Conservation (phyloP, 2,797 vertebrate genomes). For the Columba guinea region DNA sequence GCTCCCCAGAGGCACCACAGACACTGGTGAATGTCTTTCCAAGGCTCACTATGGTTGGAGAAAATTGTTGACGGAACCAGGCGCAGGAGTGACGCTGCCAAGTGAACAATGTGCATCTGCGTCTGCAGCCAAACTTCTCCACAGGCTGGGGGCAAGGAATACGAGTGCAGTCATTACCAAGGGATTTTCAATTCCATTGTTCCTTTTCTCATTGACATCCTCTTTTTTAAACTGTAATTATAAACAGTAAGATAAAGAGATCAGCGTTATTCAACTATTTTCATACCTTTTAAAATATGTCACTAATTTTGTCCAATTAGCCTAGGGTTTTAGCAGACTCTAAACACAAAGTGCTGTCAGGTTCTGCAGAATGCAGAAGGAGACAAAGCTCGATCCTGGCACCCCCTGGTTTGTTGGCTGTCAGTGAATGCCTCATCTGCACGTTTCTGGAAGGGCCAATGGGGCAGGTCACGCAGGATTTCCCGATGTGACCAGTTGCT, state of each 20-base stretch:
- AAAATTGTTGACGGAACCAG: background rate
- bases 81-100: background rate
- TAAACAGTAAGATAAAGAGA: background rate
- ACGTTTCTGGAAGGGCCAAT: background rate
- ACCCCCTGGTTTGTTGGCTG: accelerated
- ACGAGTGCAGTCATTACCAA: background rate
- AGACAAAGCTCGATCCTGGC: background rate
- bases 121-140: slow-evolving; percentile 24
- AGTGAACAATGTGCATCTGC: background rate
- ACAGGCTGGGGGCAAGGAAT: background rate
- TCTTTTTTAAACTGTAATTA: background rate
- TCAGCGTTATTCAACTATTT: background rate
- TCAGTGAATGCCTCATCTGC: background rate
- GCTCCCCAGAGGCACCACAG: slow-evolving; percentile 55
- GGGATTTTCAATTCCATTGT: background rate
- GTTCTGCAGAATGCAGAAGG: background rate
- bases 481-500: background rate
- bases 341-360: background rate
- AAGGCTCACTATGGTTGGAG: background rate
- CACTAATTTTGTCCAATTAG: background rate
- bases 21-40: slow-evolving; percentile 37
- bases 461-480: background rate
- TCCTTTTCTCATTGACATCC: slow-evolving; percentile 1
- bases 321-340: background rate
- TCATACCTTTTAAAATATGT: background rate